Percentiles rank a stretch among this genome's conserved stretches.
phyloP scores from a whole-genome alignment of 2,113 vertebrate species.

The Brienomyrus brachyistius region DNA sequence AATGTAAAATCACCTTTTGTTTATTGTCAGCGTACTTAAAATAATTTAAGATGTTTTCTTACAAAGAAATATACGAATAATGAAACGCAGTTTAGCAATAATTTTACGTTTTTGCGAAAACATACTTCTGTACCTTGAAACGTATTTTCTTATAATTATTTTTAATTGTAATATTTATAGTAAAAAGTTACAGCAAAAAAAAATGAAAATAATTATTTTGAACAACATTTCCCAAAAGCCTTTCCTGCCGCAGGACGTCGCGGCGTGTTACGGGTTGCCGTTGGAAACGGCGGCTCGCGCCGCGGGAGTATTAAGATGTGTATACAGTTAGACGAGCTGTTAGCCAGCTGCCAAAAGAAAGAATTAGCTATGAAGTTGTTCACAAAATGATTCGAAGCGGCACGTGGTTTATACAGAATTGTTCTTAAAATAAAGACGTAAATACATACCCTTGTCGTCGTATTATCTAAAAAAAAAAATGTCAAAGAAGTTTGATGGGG shows the following conservation, averaged over 20 bases:
- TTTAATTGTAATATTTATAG: neutral
- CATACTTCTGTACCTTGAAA: neutral
- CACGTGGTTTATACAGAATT: neutral
- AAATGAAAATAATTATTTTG: neutral
- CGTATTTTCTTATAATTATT: neutral
- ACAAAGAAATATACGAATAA: neutral
- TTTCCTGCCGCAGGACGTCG: conserved; percentile 21
- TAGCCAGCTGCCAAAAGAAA: neutral
- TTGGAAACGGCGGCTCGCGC: conserved; percentile 45
- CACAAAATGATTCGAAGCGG: neutral
- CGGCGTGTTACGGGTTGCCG: conserved; percentile 5
- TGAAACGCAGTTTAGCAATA: neutral
- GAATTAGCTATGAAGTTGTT: neutral
- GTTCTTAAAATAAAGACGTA: neutral
- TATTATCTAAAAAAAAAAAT: neutral
- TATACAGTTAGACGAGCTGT: neutral
- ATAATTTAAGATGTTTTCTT: neutral
- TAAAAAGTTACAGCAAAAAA: neutral
- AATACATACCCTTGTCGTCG: neutral
- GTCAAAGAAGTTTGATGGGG: neutral
- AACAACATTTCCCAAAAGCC: conserved; percentile 50
- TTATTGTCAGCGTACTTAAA: neutral
- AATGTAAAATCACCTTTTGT: neutral
- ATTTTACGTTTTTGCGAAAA: neutral
- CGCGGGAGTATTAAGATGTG: conserved; percentile 45